phyloP scores from a whole-genome alignment of 2,888 invertebrate species.

The Microplitis deprimator region DNA sequence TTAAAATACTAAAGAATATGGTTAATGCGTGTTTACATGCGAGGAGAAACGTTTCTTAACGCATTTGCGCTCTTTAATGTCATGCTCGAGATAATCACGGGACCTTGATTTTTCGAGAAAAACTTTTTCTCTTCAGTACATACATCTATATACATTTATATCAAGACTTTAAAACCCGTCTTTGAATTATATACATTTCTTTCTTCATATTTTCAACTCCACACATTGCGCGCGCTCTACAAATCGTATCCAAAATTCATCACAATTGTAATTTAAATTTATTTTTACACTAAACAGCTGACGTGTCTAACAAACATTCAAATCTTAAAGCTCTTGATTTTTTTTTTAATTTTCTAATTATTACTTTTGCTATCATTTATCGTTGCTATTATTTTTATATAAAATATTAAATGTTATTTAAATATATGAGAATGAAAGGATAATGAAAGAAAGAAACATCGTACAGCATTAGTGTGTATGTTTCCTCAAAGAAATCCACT shows the following conservation, averaged over 20 bases:
- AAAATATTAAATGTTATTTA: neutral
- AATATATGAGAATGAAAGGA: neutral
- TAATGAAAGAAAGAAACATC: neutral
- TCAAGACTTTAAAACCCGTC: neutral
- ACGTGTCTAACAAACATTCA: too few relatives aligned
- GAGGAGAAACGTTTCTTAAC: conserved; percentile 27
- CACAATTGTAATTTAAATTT: too few relatives aligned
- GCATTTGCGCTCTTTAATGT: conserved; percentile 30
- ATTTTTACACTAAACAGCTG: too few relatives aligned
- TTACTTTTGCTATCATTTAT: too few relatives aligned
- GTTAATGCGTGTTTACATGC: conserved; percentile 12
- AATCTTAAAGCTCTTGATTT: too few relatives aligned
- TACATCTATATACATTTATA: conserved; percentile 10
- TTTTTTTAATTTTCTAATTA: too few relatives aligned
- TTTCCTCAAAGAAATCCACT: neutral
- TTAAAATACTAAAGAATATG: conserved; percentile 20
- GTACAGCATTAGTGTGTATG: neutral
- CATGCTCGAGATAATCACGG: conserved; percentile 27
- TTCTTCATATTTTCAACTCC: too few relatives aligned
- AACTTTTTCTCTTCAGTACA: conserved; percentile 25
- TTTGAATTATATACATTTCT: neutral
- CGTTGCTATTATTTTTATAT: neutral
- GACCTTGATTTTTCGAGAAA: conserved; percentile 28
- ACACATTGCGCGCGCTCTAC: too few relatives aligned
- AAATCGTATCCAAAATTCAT: too few relatives aligned